Evolutionary conservation across 2,888 invertebrate genomes (phyloP), one percentile per base, ranked within the genome.

Genomic region (Sinotaia quadrata): DNA sequence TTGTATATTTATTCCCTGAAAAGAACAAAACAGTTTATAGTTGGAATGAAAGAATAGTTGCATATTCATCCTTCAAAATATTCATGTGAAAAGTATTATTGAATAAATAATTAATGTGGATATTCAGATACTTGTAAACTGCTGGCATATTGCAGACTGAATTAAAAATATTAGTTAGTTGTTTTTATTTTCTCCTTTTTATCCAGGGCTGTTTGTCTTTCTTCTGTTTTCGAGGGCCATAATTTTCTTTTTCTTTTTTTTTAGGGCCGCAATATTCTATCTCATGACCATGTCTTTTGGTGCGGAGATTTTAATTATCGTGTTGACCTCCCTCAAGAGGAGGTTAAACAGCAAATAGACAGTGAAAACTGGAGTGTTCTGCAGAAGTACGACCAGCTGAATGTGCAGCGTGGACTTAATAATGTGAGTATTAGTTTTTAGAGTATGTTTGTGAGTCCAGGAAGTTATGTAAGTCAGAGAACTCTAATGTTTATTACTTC

Each of bases 281-380:
- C 96, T 1, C 98, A 99, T 86, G 99, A 99, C 89, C 98, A 97
- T 87, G 93, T 99, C 1, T 98, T 99, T 89, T 99, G 98, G 98
- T 96, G 98, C 88, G 99, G 99, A 0, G 99, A 99, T 90, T 99
- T 99, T 88, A 99, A 99, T 88, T 99, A 99, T 87, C 92, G 99
- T 68, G 93, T 99, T 69, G 97, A 98, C 87, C 92, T 98, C 91
- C 94, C 95, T 76, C 96, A 95, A 85, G 97, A 97, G 7, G 95
- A 96, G 86, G 93, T 97, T 73, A 95, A 96, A 84, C 93, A 94
- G 70, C 90, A 95, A 73, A 92, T 97, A 0, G 91, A 92, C 68
- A 91, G 92, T 75, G 92, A 94, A 72, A 93, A 95, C 85, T 91
- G 94, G 82, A 91, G 92, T 68, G 90, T 93, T 59, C 91, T 98